phyloP scores from a whole-genome alignment of 35 echinoderm and acorn worm species.

The Apostichopus japonicus region DNA sequence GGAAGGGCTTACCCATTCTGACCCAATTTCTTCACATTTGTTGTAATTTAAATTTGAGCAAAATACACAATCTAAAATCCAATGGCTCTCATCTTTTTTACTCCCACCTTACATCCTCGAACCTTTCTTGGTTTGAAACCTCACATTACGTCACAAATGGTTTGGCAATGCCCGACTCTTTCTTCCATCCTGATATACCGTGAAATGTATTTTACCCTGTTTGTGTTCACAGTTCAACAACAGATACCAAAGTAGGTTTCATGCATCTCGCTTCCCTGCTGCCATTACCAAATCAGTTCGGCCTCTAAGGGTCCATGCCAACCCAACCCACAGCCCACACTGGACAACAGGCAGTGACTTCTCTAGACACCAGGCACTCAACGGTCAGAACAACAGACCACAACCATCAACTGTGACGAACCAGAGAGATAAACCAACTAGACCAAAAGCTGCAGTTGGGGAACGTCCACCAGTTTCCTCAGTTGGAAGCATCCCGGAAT shows the following conservation, averaged over 20 bases:
- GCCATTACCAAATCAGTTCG: neutral
- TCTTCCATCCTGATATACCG: too few relatives aligned
- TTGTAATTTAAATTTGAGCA: too few relatives aligned
- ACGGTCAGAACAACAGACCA: neutral
- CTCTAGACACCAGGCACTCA: neutral
- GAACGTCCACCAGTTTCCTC: neutral
- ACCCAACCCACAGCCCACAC: neutral
- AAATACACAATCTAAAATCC: too few relatives aligned
- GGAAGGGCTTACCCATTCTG: too few relatives aligned
- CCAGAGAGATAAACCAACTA: neutral
- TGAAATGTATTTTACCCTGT: neutral
- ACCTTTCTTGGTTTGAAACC: too few relatives aligned
- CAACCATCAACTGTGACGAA: neutral
- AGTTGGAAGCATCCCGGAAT: constrained; percentile 1
- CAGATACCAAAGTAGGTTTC: neutral
- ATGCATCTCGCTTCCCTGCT: neutral
- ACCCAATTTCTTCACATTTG: too few relatives aligned
- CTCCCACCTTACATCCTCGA: too few relatives aligned
- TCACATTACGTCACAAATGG: too few relatives aligned
- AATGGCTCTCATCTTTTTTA: too few relatives aligned
- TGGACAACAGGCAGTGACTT: neutral
- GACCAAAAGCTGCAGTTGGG: neutral
- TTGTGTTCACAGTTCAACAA: neutral
- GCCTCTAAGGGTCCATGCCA: neutral
- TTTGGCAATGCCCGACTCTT: too few relatives aligned